Percentiles rank a stretch among this genome's conserved stretches.
Conservation (phyloP, 2,888 invertebrate species). For the Hipparchia sbordonii region DNA sequence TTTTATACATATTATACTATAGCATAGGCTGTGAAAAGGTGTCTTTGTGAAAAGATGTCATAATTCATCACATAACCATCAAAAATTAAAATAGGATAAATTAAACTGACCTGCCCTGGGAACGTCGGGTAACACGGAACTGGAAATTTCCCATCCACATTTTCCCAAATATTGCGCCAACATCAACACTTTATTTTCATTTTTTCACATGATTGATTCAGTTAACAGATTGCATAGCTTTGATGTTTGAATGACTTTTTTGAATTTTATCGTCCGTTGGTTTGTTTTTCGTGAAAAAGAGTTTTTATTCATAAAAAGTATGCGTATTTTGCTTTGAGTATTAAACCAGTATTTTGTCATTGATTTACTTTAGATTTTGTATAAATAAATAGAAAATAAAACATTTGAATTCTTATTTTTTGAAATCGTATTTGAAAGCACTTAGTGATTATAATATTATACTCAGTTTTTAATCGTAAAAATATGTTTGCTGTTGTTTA, state of each 20-base stretch:
- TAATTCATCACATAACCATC: no score
- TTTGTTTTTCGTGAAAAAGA: slow-evolving; percentile 7
- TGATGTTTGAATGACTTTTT: slow-evolving; percentile 26
- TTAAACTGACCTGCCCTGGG: slow-evolving; percentile 28
- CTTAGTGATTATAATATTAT: no score
- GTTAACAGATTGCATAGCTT: slow-evolving; percentile 5
- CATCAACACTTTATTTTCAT: slow-evolving; percentile 22
- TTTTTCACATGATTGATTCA: slow-evolving; percentile 16
- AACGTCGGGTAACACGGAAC: slow-evolving; percentile 30
- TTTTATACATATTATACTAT: no score
- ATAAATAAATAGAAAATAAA: no score
- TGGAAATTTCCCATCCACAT: slow-evolving; percentile 32
- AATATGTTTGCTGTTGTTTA: no score
- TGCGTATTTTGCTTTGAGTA: background rate
- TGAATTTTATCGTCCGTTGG: slow-evolving; percentile 6
- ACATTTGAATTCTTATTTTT: no score
- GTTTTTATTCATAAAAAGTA: background rate
- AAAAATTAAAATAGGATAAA: background rate
- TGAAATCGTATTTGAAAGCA: no score
- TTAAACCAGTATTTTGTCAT: no score
- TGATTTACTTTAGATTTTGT: no score
- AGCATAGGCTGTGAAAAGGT: no score
- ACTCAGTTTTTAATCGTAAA: no score
- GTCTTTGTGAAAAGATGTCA: background rate
- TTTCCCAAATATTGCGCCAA: slow-evolving; percentile 12